These are phyloP conservation scores for Cecropterus lyciades DNA, from an alignment of 1,140 invertebrate genomes.

Conservation along the genomic window DNA sequence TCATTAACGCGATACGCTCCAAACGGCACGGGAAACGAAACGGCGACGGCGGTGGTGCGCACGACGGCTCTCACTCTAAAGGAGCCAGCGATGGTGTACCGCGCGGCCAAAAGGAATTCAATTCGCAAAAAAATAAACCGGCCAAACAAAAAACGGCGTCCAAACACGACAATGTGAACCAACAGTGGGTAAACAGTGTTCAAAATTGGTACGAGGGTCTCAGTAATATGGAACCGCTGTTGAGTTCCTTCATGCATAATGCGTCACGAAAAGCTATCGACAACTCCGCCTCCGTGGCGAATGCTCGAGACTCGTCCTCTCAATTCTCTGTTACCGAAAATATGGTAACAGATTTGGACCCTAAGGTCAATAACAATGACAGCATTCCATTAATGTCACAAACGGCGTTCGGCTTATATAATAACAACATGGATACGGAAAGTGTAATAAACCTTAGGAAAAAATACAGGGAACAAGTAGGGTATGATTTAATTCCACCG, in stretches of 20 bases:
- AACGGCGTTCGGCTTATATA: neutral
- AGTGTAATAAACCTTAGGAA: slow-evolving; percentile 52
- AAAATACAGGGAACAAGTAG: slow-evolving; percentile 51
- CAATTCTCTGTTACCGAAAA: neutral
- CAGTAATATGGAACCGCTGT: slow-evolving; percentile 11
- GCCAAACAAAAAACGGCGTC: slow-evolving; percentile 3
- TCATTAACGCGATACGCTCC: slow-evolving; percentile 46
- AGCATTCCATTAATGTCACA: neutral
- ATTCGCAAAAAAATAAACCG: slow-evolving; percentile 9
- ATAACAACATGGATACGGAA: slow-evolving; percentile 20
- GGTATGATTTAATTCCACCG: slow-evolving; percentile 48
- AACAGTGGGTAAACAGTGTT: slow-evolving; percentile 44
- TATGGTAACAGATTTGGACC: neutral
- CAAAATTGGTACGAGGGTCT: slow-evolving; percentile 60
- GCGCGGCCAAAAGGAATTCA: slow-evolving; percentile 36
- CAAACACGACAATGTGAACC: neutral
- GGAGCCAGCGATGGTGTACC: slow-evolving; percentile 36
- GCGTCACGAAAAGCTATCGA: neutral
- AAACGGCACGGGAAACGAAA: slow-evolving; percentile 2
- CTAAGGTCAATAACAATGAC: neutral
- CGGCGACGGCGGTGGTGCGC: slow-evolving; percentile 3
- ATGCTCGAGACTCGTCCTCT: neutral
- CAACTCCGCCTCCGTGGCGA: neutral
- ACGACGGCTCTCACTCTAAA: too few species aligned
- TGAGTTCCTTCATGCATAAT: slow-evolving; percentile 19